These are phyloP conservation scores for Seira sanloemensis DNA, from an alignment of 2,888 invertebrate species.

Conservation along the genomic window DNA sequence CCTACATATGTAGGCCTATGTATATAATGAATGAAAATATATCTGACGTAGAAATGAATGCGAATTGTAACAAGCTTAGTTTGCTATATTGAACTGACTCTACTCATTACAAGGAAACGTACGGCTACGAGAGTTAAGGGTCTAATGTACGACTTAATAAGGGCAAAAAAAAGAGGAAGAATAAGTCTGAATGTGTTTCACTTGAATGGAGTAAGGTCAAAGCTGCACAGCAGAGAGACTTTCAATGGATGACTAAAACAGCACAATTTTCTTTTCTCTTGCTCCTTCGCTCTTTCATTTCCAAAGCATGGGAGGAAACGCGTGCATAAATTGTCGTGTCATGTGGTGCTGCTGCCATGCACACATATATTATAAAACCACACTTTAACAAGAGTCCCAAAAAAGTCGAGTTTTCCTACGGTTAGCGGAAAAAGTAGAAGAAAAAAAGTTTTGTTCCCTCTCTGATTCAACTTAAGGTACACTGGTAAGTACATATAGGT, in stretches of 20 bases:
- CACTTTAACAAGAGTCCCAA: background rate
- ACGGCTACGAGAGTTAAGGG: too few relatives aligned
- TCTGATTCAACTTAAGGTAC: background rate
- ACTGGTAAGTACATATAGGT: too few relatives aligned
- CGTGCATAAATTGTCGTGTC: slow-evolving; percentile 43
- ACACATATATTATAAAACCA: slow-evolving; percentile 1
- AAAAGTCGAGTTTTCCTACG: too few relatives aligned
- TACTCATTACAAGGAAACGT: too few relatives aligned
- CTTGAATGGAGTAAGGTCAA: background rate
- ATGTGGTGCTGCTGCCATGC: background rate
- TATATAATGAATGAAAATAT: too few relatives aligned
- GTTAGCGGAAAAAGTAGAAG: background rate
- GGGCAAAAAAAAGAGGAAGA: background rate
- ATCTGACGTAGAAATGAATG: too few relatives aligned
- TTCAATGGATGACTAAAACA: background rate
- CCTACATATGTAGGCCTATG: too few relatives aligned
- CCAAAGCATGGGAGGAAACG: slow-evolving; percentile 26
- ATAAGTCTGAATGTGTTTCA: background rate
- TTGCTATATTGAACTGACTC: too few relatives aligned
- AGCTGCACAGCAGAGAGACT: background rate
- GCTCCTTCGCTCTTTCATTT: background rate
- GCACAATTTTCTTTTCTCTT: background rate
- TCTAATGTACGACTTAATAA: background rate
- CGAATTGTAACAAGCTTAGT: too few relatives aligned
- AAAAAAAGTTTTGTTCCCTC: background rate